These are phyloP conservation scores for Scaptomyza parva DNA, from an alignment of 2,888 invertebrate genomes.

Conservation along the genomic window DNA sequence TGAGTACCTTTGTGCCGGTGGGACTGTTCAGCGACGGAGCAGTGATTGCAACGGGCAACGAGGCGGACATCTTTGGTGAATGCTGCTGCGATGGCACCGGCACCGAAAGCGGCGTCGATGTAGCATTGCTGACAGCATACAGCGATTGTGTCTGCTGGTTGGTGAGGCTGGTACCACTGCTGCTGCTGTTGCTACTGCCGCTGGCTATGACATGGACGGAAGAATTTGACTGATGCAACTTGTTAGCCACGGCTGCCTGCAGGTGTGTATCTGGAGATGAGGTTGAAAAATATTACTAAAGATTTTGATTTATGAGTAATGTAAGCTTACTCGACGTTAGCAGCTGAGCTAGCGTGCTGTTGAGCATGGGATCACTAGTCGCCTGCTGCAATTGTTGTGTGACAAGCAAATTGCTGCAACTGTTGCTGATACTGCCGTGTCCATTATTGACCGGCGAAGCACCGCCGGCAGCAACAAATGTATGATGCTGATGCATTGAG, in stretches of 20 bases:
- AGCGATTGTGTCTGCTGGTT: conserved; percentile 34
- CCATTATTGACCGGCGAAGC: conserved; percentile 55
- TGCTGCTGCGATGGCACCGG: conserved; percentile 62
- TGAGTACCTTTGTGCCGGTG: conserved; percentile 73
- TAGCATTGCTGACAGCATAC: conserved; percentile 40
- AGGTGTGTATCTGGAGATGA: conserved; percentile 53
- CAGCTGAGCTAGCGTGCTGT: conserved; percentile 93
- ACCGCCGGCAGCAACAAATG: conserved; percentile 64
- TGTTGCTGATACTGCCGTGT: conserved; percentile 38
- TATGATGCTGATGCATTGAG: conserved; percentile 83
- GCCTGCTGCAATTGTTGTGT: conserved; percentile 88
- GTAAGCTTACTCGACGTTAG: conserved; percentile 86
- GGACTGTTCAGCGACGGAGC: conserved; percentile 80
- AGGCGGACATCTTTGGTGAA: conserved; percentile 84
- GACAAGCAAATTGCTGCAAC: conserved; percentile 62
- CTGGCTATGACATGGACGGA: conserved; percentile 79
- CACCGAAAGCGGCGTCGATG: conserved; percentile 57
- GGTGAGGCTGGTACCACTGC: conserved; percentile 1
- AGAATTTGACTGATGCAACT: conserved; percentile 71
- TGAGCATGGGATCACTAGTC: conserved; percentile 91
- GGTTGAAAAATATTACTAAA: not conserved
- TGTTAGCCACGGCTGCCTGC: conserved; percentile 67
- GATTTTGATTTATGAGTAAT: not conserved
- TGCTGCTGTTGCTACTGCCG: conserved; percentile 44
- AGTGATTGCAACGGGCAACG: conserved; percentile 79